Percentiles rank a stretch among this genome's conserved stretches.
phyloP scores from a whole-genome alignment of 1,140 invertebrate species.

The Aphelenchoides besseyi region DNA sequence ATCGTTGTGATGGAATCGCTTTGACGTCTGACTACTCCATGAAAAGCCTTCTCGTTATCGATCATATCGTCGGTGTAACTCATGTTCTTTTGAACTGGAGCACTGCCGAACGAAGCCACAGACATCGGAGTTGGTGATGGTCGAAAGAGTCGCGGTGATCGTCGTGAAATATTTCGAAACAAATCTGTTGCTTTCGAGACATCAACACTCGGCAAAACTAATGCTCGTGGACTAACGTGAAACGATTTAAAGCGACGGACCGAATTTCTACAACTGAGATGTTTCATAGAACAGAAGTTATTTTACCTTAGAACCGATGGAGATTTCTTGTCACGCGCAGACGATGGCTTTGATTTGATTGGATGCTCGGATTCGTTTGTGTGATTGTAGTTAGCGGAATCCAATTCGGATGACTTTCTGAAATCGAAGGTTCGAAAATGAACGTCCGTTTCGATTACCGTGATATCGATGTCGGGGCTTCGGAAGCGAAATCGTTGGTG shows the following conservation, averaged over 20 bases:
- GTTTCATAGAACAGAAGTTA: not conserved
- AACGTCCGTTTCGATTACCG: slow-evolving; percentile 39
- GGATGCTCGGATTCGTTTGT: not conserved
- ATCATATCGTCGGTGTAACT: not conserved
- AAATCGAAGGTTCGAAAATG: slow-evolving; percentile 7
- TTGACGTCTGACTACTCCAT: not conserved
- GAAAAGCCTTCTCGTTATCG: not conserved
- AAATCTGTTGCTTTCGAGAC: slow-evolving; percentile 12
- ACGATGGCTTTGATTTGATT: not conserved
- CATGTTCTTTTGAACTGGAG: not conserved
- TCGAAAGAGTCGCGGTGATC: slow-evolving; percentile 27
- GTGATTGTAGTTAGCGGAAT: slow-evolving; percentile 2
- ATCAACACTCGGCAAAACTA: slow-evolving; percentile 15
- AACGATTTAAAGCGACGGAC: slow-evolving; percentile 14
- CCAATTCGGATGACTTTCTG: slow-evolving; percentile 27
- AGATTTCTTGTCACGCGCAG: not conserved
- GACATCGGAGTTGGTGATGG: not conserved
- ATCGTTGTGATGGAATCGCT: not conserved
- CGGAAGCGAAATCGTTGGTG: slow-evolving; percentile 60
- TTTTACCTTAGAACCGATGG: not conserved
- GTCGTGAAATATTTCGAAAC: slow-evolving; percentile 15
- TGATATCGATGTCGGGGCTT: slow-evolving; percentile 53
- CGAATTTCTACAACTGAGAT: not conserved
- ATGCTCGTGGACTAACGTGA: not conserved
- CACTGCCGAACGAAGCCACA: not conserved